Percentiles rank a stretch among this genome's conserved stretches.
Evolutionary conservation across 1,140 invertebrate genomes (phyloP).

Genomic region (Tetranychus cinnabarinus): DNA sequence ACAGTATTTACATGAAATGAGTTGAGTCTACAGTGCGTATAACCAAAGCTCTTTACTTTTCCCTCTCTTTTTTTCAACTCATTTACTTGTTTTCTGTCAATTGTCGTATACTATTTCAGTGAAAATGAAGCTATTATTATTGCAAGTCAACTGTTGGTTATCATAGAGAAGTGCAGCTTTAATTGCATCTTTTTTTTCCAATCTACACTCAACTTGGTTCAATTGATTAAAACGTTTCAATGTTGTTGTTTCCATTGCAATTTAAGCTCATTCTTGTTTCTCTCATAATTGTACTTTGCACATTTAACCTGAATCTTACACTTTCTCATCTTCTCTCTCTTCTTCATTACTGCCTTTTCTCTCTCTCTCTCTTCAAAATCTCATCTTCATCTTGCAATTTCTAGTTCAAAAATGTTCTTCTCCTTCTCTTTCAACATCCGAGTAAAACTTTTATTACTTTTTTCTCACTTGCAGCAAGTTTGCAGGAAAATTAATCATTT

Average conservation of each 20-base stretch:
- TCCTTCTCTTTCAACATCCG: background rate
- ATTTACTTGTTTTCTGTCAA: too few relatives aligned
- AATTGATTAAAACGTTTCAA: background rate
- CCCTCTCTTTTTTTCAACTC: too few relatives aligned
- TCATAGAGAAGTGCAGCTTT: too few relatives aligned
- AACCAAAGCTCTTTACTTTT: too few relatives aligned
- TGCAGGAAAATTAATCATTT: background rate
- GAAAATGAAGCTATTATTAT: too few relatives aligned
- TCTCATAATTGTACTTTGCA: background rate
- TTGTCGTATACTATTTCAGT: too few relatives aligned
- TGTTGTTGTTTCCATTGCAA: background rate
- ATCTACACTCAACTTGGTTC: too few relatives aligned
- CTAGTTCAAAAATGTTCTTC: background rate
- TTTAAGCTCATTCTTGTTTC: background rate
- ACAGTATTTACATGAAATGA: too few relatives aligned
- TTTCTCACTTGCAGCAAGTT: background rate
- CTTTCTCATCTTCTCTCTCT: background rate
- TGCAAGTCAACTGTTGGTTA: too few relatives aligned
- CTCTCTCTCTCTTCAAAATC: background rate
- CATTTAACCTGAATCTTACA: background rate
- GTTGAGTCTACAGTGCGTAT: too few relatives aligned
- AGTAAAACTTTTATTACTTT: background rate
- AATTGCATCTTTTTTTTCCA: too few relatives aligned
- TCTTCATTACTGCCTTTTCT: background rate
- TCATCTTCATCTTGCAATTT: too few relatives aligned